Evolutionary conservation across 2,888 invertebrate species (phyloP), one percentile per base, ranked within the genome.

Genomic region (Prosopocoilus inquinatus): DNA sequence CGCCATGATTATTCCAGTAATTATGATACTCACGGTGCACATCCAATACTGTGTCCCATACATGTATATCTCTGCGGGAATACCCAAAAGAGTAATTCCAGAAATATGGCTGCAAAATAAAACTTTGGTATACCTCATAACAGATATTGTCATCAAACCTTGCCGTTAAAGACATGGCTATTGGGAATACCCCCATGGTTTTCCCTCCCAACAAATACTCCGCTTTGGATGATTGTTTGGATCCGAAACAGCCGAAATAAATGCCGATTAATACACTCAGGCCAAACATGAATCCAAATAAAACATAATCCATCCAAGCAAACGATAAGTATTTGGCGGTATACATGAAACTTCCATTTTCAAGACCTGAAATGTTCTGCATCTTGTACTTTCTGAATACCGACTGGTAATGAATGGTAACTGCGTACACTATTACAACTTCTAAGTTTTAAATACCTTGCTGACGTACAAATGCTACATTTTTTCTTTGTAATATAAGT

Each of bases 161-260:
- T 8, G 90, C 86, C 63, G 88, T 82, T 9, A 91, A 77, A 9
- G 89, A 90, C 73, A 90, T 80, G 1, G 88, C 84, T 57, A 91
- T 83, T 0, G 91, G 90, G 65, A 90, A 80, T n/a, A 85, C 81
- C 4, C 83, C 83, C 88, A 90, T 88, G 64, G 82, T 82, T 71
- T 87, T 86, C 9, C 86, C 86, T 16, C 88, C 90, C 72, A 88
- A 82, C 41, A 90, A 73, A 71, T 89, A 89, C 47, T 89, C 89
- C 13, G 81, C 76, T 0, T 87, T 84, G 0, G 85, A 85, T 55
- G 83, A 81, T 68, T 84, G 83, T 58, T 82, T 83, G 48, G 78
- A 79, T 7, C 79, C 78, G 61, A 79, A 81, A 65, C 78, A 82
- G n/a, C 84, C 85, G 66, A 82, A 85, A 70, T 83, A 84, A 20